Conservation (phyloP, 2,113 vertebrate genomes). For the Tetrao urogallus region DNA sequence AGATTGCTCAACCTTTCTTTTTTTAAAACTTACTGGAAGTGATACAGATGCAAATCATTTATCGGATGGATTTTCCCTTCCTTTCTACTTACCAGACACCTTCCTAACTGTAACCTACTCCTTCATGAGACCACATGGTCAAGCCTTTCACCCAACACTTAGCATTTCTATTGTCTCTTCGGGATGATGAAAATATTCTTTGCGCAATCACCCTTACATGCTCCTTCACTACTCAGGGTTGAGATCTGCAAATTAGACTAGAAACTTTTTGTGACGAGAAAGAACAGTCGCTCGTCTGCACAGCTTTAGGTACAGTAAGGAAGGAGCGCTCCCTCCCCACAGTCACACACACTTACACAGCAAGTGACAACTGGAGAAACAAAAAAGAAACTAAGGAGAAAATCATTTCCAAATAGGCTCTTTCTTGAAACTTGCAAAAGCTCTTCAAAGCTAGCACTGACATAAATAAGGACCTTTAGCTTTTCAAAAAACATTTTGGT, state of each 20-base stretch:
- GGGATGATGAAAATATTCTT: not conserved
- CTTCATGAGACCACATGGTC: not conserved
- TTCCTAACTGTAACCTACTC: not conserved
- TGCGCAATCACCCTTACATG: not conserved
- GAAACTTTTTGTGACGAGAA: not conserved
- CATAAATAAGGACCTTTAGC: not conserved
- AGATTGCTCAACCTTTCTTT: not conserved
- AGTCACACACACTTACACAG: not conserved
- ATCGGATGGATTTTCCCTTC: not conserved
- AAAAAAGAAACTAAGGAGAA: not conserved
- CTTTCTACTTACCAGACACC: not conserved
- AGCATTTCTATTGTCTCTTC: accelerated
- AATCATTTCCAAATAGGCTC: not conserved
- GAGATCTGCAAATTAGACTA: not conserved
- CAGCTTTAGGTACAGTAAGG: not conserved
- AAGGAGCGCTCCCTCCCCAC: accelerated
- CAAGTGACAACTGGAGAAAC: not conserved
- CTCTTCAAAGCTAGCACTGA: not conserved
- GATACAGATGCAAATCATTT: not conserved
- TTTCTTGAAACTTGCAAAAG: not conserved
- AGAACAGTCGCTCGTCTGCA: accelerated
- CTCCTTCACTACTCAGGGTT: not conserved
- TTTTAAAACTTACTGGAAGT: not conserved
- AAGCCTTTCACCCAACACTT: not conserved
- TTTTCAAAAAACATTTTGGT: not conserved